A percentile compares a stretch with the other conserved stretches of the same genome.
Conservation (phyloP, 2,797 vertebrate species). For the Mus spretus region DNA sequence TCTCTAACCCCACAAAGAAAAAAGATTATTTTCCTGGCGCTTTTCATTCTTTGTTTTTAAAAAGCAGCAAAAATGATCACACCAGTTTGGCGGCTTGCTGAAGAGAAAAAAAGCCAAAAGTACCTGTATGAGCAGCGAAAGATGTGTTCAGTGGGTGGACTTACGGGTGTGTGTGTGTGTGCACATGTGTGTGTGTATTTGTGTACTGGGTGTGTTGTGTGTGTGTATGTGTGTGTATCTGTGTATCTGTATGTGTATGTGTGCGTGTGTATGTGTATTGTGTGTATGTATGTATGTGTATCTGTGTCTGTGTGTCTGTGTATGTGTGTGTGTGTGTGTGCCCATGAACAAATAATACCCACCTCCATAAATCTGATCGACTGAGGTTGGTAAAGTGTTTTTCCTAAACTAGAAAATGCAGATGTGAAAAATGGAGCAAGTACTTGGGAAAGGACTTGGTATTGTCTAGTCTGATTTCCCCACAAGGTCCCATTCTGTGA, state of each 20-base stretch:
- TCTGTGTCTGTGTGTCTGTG: not conserved
- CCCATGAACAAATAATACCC: not conserved
- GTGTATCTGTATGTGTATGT: not conserved
- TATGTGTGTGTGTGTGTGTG: not conserved
- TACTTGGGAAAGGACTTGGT: not conserved
- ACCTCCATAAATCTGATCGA: not conserved
- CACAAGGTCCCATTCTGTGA: not conserved
- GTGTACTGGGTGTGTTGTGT: no score
- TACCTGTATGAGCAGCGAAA: not conserved
- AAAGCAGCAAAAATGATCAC: not conserved
- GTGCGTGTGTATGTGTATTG: not conserved
- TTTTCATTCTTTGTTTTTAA: not conserved
- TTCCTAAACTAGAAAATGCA: constrained; percentile 30
- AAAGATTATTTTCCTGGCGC: not conserved
- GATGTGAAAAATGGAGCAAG: not conserved
- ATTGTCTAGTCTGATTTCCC: not conserved
- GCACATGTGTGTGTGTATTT: no score
- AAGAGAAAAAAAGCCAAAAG: not conserved
- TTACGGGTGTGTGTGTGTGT: not conserved
- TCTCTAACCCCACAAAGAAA: not conserved
- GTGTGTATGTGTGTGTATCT: no score
- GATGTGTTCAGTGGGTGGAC: not conserved
- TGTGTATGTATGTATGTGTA: no score
- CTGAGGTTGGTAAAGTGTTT: not conserved
- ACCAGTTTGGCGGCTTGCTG: not conserved